Percentiles rank a stretch among this genome's conserved stretches.
Evolutionary conservation across 2,113 vertebrate species (phyloP).

Genomic region (Camelus dromedarius): DNA sequence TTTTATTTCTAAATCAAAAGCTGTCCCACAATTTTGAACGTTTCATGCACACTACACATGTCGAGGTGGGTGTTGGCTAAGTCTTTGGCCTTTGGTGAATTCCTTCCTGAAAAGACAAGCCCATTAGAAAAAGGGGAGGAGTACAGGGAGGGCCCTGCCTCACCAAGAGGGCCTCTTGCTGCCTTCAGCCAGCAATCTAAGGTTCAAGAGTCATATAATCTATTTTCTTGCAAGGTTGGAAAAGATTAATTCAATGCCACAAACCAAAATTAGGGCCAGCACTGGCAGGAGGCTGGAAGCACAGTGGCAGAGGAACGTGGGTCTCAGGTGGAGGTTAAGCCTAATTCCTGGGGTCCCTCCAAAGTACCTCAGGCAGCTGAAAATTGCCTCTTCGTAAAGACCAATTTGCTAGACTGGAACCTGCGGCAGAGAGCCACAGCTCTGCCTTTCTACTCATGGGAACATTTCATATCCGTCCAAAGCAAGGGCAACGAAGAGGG

Average conservation of each 20-base stretch:
- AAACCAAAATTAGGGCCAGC: neutral
- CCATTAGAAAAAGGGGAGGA: neutral
- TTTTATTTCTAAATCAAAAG: constrained; percentile 43
- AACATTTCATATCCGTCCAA: neutral
- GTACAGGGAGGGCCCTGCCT: neutral
- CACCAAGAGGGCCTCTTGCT: neutral
- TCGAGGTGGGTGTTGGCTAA: neutral
- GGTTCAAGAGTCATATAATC: neutral
- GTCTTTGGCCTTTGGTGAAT: constrained; percentile 26
- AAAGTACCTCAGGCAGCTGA: neutral
- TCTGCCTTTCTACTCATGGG: neutral
- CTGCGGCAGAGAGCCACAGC: neutral
- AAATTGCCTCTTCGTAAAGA: neutral
- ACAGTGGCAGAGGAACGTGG: neutral
- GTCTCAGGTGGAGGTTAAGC: neutral
- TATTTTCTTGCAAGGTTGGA: neutral
- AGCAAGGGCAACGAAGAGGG: neutral
- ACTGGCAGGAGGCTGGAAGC: neutral
- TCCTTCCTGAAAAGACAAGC: constrained; percentile 37
- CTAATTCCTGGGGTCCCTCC: neutral
- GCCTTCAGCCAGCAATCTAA: neutral
- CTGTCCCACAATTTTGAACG: neutral
- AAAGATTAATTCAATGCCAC: neutral
- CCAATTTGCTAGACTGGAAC: neutral
- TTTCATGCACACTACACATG: neutral